Evolutionary conservation across 2,797 vertebrate genomes (phyloP).

Genomic region (Acanthiza pusilla): DNA sequence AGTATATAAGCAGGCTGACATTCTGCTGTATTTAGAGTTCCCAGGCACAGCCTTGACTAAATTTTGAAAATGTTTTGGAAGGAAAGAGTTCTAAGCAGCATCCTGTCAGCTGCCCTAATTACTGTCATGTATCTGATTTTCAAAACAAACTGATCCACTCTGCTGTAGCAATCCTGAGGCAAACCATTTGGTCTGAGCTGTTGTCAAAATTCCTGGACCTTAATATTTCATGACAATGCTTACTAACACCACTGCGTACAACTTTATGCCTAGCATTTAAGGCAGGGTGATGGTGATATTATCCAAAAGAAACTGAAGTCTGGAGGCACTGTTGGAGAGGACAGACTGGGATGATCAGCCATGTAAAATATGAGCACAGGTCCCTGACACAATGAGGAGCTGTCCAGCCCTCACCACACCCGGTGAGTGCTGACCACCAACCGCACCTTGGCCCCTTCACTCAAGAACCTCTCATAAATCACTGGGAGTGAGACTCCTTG

Average conservation of each 20-base stretch:
- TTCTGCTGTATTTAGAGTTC: constrained; percentile 1
- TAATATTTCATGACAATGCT: background rate
- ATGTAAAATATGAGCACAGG: background rate
- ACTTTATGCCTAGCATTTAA: background rate
- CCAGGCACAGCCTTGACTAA: background rate
- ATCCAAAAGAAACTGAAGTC: background rate
- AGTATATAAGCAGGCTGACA: constrained; percentile 5
- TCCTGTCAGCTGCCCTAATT: constrained; percentile 52
- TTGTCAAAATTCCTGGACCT: constrained; percentile 11
- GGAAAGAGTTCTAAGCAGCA: constrained; percentile 36
- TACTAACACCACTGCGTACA: background rate
- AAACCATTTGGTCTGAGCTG: constrained; percentile 2
- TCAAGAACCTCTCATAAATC: background rate
- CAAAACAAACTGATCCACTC: background rate
- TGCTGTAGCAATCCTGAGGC: constrained; percentile 9
- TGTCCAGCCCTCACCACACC: background rate
- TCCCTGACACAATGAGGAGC: background rate
- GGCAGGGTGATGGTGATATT: background rate
- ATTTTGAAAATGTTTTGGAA: constrained; percentile 65
- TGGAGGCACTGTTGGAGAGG: background rate
- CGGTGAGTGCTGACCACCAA: background rate
- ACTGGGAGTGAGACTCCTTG: background rate
- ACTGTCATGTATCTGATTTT: constrained; percentile 24
- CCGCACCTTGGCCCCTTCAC: background rate
- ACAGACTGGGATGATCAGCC: background rate